Evolutionary conservation across 2,113 vertebrate species (phyloP).

Genomic region (Myrmophylax atrothorax): DNA sequence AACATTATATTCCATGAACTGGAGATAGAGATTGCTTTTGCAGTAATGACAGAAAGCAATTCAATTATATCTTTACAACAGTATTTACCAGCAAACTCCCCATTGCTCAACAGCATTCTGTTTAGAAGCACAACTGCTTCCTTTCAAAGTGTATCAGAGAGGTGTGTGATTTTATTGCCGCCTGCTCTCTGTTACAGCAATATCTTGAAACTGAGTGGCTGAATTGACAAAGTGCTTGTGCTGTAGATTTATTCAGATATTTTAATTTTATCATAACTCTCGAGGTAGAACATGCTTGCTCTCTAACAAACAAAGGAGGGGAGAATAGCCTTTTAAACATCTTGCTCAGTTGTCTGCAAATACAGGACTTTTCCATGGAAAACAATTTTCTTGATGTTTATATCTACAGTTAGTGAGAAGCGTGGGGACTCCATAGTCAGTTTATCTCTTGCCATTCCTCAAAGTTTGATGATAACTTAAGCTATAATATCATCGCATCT

Average conservation of each 20-base stretch:
- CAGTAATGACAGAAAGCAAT: not conserved
- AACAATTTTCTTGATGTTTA: not conserved
- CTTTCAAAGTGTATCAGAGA: not conserved
- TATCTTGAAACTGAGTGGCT: not conserved
- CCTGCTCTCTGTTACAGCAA: not conserved
- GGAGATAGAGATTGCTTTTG: not conserved
- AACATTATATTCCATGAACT: not conserved
- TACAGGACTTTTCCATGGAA: not conserved
- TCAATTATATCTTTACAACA: not conserved
- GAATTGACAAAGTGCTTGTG: not conserved
- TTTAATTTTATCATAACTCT: not conserved
- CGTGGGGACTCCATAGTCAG: not conserved
- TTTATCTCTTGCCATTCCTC: not conserved
- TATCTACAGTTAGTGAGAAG: not conserved
- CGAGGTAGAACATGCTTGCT: not conserved
- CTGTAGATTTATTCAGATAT: not conserved
- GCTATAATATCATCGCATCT: not conserved
- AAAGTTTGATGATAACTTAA: not conserved
- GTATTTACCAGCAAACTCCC: not conserved
- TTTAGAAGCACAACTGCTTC: not conserved
- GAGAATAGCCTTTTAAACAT: not conserved
- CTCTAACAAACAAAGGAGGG: not conserved
- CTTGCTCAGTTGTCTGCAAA: not conserved
- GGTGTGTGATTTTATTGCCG: not conserved
- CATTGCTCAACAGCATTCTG: not conserved